Conservation (phyloP, 1,140 invertebrate genomes). For the Dryas iulia region DNA sequence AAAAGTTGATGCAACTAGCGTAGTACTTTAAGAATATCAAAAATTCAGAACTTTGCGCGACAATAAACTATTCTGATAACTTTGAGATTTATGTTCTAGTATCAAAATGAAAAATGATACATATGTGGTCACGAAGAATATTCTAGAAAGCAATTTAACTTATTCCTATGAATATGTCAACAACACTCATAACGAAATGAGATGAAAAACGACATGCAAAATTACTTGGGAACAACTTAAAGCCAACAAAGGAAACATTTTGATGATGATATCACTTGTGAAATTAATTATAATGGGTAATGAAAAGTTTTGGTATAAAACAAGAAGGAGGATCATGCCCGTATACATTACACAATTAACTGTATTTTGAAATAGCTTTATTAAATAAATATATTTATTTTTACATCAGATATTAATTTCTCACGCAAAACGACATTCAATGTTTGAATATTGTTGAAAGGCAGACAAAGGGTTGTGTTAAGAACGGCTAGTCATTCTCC, state of each 20-base stretch:
- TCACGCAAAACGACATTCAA: no score
- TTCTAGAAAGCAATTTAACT: conserved; percentile 23
- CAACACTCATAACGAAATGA: not conserved
- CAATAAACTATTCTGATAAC: conserved; percentile 32
- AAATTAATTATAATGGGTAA: not conserved
- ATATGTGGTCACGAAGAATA: conserved; percentile 21
- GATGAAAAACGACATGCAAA: not conserved
- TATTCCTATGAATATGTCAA: conserved; percentile 8
- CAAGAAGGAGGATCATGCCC: no score
- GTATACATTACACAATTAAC: not conserved
- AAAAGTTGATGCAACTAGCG: conserved; percentile 20
- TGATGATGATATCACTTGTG: not conserved
- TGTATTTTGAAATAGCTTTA: not conserved
- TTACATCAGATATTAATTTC: no score
- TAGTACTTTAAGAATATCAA: conserved; percentile 32
- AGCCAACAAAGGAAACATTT: not conserved
- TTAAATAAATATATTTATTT: not conserved
- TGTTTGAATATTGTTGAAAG: no score
- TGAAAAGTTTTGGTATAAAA: no score
- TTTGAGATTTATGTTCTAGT: conserved; percentile 34
- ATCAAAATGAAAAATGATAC: conserved; percentile 29
- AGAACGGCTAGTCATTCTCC: no score
- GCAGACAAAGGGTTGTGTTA: no score
- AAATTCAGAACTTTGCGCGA: conserved; percentile 30
- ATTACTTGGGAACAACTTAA: not conserved